Evolutionary conservation across 2,888 invertebrate species (phyloP).

Genomic region (Scaptomyza caliginosa): DNA sequence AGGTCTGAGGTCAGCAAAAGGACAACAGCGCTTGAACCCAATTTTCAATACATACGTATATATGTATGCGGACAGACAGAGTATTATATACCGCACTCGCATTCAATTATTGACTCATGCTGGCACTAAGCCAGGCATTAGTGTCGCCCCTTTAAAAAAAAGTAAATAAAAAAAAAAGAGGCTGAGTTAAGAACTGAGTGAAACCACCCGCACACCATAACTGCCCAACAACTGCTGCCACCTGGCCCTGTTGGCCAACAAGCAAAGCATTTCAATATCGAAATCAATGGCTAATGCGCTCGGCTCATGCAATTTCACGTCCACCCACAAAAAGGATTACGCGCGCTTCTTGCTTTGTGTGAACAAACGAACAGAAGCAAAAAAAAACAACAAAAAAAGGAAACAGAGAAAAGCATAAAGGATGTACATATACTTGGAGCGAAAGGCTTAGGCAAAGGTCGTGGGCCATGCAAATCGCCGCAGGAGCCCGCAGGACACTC

Average conservation of each 20-base stretch:
- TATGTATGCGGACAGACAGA: too few relatives aligned
- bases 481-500: slow-evolving; percentile 65
- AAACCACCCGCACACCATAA: background rate
- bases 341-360: slow-evolving; percentile 52
- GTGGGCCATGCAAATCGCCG: slow-evolving; percentile 62
- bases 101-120: slow-evolving; percentile 80
- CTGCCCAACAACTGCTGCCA: slow-evolving; percentile 1
- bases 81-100: slow-evolving; percentile 38
- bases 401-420: slow-evolving; percentile 4
- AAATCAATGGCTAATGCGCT: slow-evolving; percentile 80
- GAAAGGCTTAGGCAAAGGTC: slow-evolving; percentile 69
- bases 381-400: background rate
- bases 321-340: slow-evolving; percentile 61
- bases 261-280: slow-evolving; percentile 52
- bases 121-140: slow-evolving; percentile 78
- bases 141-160: slow-evolving; percentile 3
- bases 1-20: slow-evolving; percentile 41
- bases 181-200: background rate
- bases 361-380: background rate
- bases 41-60: slow-evolving; percentile 31
- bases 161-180: background rate
- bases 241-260: slow-evolving; percentile 1
- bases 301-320: slow-evolving; percentile 75
- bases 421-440: slow-evolving; percentile 7
- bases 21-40: slow-evolving; percentile 66